Evolutionary conservation across 2,888 invertebrate species (phyloP).

Genomic region (Lymantria dispar): DNA sequence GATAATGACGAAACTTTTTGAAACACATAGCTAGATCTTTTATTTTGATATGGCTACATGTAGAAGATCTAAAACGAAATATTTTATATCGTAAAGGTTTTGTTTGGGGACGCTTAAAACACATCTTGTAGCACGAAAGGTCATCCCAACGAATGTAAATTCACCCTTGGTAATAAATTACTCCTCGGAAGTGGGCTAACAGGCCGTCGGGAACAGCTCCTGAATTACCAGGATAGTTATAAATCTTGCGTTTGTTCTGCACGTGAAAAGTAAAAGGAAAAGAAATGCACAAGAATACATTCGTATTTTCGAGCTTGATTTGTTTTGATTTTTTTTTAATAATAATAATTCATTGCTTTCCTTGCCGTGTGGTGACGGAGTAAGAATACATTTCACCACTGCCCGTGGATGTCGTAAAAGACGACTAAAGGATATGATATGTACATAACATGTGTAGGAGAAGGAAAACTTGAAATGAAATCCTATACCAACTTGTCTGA

Average conservation of each 20-base stretch:
- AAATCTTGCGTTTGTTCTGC: slow-evolving; percentile 49
- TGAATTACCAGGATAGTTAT: slow-evolving; percentile 38
- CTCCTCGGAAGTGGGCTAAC: slow-evolving; percentile 44
- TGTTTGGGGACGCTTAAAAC: too few species aligned
- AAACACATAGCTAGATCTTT: too few species aligned
- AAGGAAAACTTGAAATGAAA: too few species aligned
- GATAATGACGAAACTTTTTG: too few species aligned
- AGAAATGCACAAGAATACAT: slow-evolving; percentile 1
- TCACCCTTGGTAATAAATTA: slow-evolving; percentile 30
- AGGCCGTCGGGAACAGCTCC: slow-evolving; percentile 46
- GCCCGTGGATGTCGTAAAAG: too few species aligned
- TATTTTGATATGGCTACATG: neutral
- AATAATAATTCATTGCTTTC: too few species aligned
- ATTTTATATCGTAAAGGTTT: neutral
- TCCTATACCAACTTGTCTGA: too few species aligned
- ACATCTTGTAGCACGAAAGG: neutral
- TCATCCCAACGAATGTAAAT: slow-evolving; percentile 35
- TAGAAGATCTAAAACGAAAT: neutral
- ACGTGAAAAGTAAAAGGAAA: slow-evolving; percentile 30
- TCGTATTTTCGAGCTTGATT: neutral
- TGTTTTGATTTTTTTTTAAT: slow-evolving; percentile 2
- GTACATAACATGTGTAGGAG: too few species aligned
- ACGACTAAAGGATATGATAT: too few species aligned
- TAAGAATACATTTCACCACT: too few species aligned
- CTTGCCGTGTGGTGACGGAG: too few species aligned